Conservation (phyloP, 64 coral and sea anemone genomes). For the Anthopleura sola region DNA sequence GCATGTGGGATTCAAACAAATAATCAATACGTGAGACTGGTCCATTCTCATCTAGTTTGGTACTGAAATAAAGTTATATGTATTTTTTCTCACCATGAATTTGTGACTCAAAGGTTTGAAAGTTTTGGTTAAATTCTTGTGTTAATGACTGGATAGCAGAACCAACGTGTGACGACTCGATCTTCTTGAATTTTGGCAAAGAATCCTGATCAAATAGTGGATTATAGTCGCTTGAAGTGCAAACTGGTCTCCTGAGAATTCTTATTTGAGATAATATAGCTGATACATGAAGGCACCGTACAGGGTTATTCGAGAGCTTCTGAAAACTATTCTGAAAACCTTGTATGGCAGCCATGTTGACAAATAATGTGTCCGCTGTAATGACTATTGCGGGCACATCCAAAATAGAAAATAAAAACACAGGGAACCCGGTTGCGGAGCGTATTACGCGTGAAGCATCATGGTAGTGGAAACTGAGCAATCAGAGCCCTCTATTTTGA, state of each 20-base stretch:
- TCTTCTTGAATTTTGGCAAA: conserved; percentile 57
- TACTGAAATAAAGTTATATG: too few relatives aligned
- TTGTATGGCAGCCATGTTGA: conserved; percentile 62
- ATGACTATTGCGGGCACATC: too few relatives aligned
- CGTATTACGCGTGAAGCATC: too few relatives aligned
- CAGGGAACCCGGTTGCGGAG: too few relatives aligned
- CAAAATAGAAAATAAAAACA: too few relatives aligned
- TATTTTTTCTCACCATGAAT: conserved; percentile 46
- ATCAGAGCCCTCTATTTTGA: too few relatives aligned
- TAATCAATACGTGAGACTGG: too few relatives aligned
- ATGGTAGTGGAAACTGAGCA: too few relatives aligned
- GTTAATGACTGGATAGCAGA: conserved; percentile 35
- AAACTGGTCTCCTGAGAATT: conserved; percentile 61
- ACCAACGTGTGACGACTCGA: conserved; percentile 56
- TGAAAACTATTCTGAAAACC: too few relatives aligned
- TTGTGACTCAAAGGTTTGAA: conserved; percentile 60
- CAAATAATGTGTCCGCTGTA: too few relatives aligned
- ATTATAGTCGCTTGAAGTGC: conserved; percentile 67
- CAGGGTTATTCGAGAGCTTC: conserved; percentile 24
- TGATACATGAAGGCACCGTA: conserved; percentile 79
- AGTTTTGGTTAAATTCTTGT: conserved; percentile 47
- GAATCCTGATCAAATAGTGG: conserved; percentile 64
- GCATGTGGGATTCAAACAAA: too few relatives aligned
- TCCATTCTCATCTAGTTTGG: too few relatives aligned
- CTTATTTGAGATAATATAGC: conserved; percentile 63